Evolutionary conservation across 2,888 invertebrate genomes (phyloP), one percentile per base, ranked within the genome.

Genomic region (Campoplex capitator): DNA sequence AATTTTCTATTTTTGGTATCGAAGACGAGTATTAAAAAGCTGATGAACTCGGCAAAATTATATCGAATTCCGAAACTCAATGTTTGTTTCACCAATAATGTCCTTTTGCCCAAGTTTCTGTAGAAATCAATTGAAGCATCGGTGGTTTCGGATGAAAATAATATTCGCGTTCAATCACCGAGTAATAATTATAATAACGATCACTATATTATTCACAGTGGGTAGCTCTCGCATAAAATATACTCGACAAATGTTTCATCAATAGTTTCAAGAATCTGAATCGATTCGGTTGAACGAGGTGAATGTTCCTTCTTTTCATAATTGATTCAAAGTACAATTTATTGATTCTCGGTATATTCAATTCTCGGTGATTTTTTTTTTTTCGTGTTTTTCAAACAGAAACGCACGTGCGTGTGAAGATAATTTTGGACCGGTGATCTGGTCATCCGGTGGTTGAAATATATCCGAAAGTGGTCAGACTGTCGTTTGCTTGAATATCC

Each of bases 391-490:
- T 16, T 0, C 9, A 11, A 0, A 7, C 58, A 6, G 38, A 6
- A 4, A n/a, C n/a, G 38, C 38, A 42, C 4, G 38, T 16, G 38
- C 23, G 9, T 38, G 45, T 16, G 45, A 23, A 38, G 54, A 54
- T 1, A 7, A 65, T 48, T 1, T 67, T 18, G 45, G 32, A 13
- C 35, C 51, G 38, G 38, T 28, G 54, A 78, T 54, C n/a, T 32
- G 48, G 11, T 42, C 38, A 16, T 28, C 35, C 35, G 54, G 71
- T 51, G 65, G 68, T 75, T 71, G 75, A 75, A 83, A 70, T 75
- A 62, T 23, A 75, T 70, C 65, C 83, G 83, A 54, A 79, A 83
- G 83, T 75, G 78, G 78, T 86, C 75, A 70, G 70, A 65, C 75
- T 68, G 65, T 74, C 62, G 45, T 48, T 28, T 35, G 32, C 45